Evolutionary conservation across 2,888 invertebrate genomes (phyloP).

Genomic region (Mongoloraphidia duomilia): DNA sequence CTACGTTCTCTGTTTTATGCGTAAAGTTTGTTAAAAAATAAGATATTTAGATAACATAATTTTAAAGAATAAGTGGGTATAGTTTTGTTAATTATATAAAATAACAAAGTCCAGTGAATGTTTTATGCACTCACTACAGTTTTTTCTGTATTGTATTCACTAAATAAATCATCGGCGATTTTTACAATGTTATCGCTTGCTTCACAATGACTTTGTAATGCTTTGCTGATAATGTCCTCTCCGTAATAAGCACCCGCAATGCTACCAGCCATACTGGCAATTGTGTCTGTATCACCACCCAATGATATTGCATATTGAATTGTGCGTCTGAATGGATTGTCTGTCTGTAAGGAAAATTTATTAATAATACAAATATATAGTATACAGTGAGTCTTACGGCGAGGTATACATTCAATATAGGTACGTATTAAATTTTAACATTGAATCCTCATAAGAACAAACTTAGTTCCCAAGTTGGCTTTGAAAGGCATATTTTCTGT

Average conservation of each 20-base stretch:
- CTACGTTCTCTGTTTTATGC: too few species aligned
- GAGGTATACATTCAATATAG: too few species aligned
- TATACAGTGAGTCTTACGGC: too few species aligned
- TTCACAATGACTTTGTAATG: constrained; percentile 45
- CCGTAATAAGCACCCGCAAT: constrained; percentile 55
- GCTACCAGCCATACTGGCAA: constrained; percentile 59
- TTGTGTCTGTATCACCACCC: constrained; percentile 67
- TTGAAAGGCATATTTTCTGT: too few species aligned
- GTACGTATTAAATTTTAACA: too few species aligned
- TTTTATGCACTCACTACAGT: background rate
- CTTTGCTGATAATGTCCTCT: constrained; percentile 33
- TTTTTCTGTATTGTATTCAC: background rate
- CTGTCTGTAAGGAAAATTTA: constrained; percentile 26
- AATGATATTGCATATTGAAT: constrained; percentile 54
- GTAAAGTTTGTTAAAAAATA: too few species aligned
- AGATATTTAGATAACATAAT: too few species aligned
- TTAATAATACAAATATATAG: too few species aligned
- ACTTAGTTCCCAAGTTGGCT: too few species aligned
- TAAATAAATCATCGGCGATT: constrained; percentile 36
- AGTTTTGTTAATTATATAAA: too few species aligned
- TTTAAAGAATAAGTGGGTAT: too few species aligned
- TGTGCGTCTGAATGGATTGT: constrained; percentile 44
- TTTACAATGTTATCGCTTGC: constrained; percentile 33
- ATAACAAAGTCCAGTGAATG: background rate
- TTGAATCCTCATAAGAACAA: too few species aligned